Base-by-base conservation (phyloP, 2,113 vertebrate genomes). In the Odontophorus gujanensis region DNA sequence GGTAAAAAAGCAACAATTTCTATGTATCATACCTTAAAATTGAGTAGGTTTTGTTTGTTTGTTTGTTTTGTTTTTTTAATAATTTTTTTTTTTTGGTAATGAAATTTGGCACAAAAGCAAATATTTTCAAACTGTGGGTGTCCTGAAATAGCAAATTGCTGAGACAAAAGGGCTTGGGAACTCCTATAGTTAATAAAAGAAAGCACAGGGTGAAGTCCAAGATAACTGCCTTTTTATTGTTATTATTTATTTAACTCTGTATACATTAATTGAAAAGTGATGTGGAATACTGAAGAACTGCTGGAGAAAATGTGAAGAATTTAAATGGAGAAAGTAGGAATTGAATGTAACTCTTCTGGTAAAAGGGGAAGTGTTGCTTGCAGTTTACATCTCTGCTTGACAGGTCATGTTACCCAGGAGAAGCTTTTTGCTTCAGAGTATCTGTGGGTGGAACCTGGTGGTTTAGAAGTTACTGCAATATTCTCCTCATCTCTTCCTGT, bases 351-450 rank as follows among this genome's bases (percentile, higher is more conserved):
- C 14, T 61, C 34, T 84, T 78, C 13, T 83, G 58, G 50, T 68
- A 92, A 78, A n/a, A 69, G 50, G 34, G n/a, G 85, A 85, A 28
- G 66, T 43, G 51, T 18, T 80, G 16, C 53, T 75, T 73, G 32
- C 42, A 78, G 47, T 84, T 91, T 74, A 71, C 47, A 63, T 69
- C 83, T 77, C 61, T 89, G 47, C 77, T 68, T 96, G 89, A 89
- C 71, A 80, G 75, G 86, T 93, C 75, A 18, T 43, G 87, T 63
- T 93, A 85, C 53, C 57, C 48, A 75, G 72, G 81, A 93, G 83
- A 68, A 83, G 34, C 11, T 85, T 75, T 89, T 77, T 2, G 1
- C 76, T 78, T 87, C 42, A 57, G 57, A 81, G 24, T 67, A 10
- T 66, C 68, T 0, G 83, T 85, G 73, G 83, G 77, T 65, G 83